Evolutionary conservation across 1,140 invertebrate species (phyloP).

Genomic region (Galleria mellonella): DNA sequence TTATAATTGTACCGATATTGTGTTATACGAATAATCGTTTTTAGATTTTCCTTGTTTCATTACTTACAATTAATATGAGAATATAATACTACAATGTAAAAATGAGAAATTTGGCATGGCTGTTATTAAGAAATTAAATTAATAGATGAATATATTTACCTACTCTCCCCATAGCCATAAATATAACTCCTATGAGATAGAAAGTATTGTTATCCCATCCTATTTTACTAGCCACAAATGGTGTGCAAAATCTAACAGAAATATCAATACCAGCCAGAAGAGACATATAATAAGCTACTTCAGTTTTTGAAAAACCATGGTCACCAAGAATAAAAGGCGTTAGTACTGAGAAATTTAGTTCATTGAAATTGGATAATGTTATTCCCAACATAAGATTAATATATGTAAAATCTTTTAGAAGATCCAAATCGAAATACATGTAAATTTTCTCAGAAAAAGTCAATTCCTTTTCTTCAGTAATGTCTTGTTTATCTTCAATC

Average conservation of each 20-base stretch:
- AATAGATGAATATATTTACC: slow-evolving; percentile 59
- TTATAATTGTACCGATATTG: no score
- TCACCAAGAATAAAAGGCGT: slow-evolving; percentile 81
- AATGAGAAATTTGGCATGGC: no score
- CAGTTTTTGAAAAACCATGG: slow-evolving; percentile 72
- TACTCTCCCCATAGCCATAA: slow-evolving; percentile 78
- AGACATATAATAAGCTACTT: slow-evolving; percentile 78
- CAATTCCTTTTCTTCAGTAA: slow-evolving; percentile 38
- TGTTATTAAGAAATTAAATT: neutral
- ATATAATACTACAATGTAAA: no score
- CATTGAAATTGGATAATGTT: slow-evolving; percentile 79
- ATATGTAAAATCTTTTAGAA: slow-evolving; percentile 79
- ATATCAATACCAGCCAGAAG: slow-evolving; percentile 77
- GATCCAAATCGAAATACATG: slow-evolving; percentile 79
- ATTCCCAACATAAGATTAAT: slow-evolving; percentile 81
- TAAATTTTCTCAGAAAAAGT: slow-evolving; percentile 73
- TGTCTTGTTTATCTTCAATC: slow-evolving; percentile 17
- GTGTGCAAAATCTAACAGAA: slow-evolving; percentile 76
- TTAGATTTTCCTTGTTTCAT: no score
- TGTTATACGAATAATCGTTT: no score
- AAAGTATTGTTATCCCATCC: slow-evolving; percentile 80
- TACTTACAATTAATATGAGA: no score
- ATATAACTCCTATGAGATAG: slow-evolving; percentile 79
- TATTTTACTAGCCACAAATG: slow-evolving; percentile 78
- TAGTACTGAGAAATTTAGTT: slow-evolving; percentile 81